These are phyloP conservation scores for Netelia melanura DNA, from an alignment of 2,888 invertebrate genomes.

Conservation along the genomic window DNA sequence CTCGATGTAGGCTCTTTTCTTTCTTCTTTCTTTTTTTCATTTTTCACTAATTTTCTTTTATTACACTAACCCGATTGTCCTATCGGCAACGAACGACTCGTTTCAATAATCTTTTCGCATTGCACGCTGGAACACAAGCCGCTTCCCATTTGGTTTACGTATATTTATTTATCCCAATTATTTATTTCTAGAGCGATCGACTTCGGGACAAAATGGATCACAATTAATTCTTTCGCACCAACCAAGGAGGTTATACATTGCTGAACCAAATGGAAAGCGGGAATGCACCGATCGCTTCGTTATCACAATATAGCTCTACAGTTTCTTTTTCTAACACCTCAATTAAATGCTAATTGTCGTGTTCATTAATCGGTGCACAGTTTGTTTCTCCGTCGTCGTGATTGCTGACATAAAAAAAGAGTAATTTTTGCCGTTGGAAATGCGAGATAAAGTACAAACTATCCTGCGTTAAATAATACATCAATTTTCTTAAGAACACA, in stretches of 20 bases:
- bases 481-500: not conserved
- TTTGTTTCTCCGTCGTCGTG: not conserved
- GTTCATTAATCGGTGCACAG: not conserved
- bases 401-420: not conserved
- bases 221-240: too few relatives aligned
- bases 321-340: not conserved
- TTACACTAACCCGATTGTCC: constrained; percentile 52
- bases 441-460: not conserved
- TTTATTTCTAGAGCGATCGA: not conserved
- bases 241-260: too few relatives aligned
- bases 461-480: not conserved
- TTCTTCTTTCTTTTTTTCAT: constrained; percentile 3
- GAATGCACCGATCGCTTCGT: not conserved
- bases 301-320: not conserved
- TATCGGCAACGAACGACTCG: constrained; percentile 32
- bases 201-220: too few relatives aligned
- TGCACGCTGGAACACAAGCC: constrained; percentile 54
- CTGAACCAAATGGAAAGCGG: not conserved
- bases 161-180: not conserved
- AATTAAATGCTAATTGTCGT: not conserved
- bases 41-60: constrained; percentile 17
- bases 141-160: too few relatives aligned
- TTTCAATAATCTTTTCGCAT: constrained; percentile 51
- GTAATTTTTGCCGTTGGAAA: not conserved
- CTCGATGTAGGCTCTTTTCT: constrained; percentile 34